phyloP scores from a whole-genome alignment of 2,888 invertebrate genomes.

The Cinara cedri region DNA sequence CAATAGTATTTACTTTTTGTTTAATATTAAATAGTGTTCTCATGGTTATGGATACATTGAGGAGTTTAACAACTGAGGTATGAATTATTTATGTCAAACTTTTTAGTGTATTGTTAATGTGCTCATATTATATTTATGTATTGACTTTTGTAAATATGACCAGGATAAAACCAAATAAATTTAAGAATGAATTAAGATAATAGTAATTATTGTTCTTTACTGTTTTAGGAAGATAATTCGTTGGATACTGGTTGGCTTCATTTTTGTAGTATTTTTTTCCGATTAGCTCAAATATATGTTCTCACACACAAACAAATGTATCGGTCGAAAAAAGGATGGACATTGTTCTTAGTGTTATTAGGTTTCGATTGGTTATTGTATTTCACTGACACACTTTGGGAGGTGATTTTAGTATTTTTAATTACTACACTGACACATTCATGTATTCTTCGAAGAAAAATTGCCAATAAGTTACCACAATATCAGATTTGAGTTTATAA shows the following conservation, averaged over 20 bases:
- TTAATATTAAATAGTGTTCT: slow-evolving; percentile 32
- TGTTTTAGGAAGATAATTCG: slow-evolving; percentile 42
- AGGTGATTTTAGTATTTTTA: slow-evolving; percentile 18
- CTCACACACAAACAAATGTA: slow-evolving; percentile 51
- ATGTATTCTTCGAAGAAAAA: slow-evolving; percentile 46
- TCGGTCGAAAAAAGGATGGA: slow-evolving; percentile 44
- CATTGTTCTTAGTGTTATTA: slow-evolving; percentile 32
- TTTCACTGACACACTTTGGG: slow-evolving; percentile 27
- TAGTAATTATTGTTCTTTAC: slow-evolving; percentile 6
- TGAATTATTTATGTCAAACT: neutral
- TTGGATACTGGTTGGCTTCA: slow-evolving; percentile 47
- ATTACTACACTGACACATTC: slow-evolving; percentile 40
- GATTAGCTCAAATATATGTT: slow-evolving; percentile 49
- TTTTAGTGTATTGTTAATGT: neutral
- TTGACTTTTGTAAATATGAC: neutral
- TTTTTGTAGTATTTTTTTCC: slow-evolving; percentile 36
- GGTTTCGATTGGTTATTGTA: slow-evolving; percentile 38
- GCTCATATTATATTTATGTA: neutral
- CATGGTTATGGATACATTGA: slow-evolving; percentile 27
- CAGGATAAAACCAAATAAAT: neutral
- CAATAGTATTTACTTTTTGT: slow-evolving; percentile 25
- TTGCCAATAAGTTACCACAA: slow-evolving; percentile 50
- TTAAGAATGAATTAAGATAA: neutral
- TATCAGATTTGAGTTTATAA: slow-evolving; percentile 40
- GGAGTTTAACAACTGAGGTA: slow-evolving; percentile 47